Base-by-base conservation (phyloP, 2,888 invertebrate genomes). In the Caenorhabditis sp. region DNA sequence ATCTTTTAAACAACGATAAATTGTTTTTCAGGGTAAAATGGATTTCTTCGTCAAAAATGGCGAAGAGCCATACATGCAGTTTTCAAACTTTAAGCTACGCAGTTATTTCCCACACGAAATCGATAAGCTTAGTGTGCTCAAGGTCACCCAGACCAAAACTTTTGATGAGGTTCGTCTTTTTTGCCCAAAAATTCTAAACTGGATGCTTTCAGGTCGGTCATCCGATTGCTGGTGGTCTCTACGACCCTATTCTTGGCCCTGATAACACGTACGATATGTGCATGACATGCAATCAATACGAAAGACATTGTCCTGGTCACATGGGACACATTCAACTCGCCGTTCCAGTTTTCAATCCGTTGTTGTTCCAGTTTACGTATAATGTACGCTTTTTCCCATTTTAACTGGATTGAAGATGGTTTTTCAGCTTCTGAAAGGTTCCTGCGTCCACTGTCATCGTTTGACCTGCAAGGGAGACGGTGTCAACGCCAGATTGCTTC, bases 291-390 rank as follows among this genome's bases (percentile, higher is more conserved):
- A 84, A 80, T 61, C 87, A 87, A 60, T 83, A 80, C 67, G 85
- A 84, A n/a, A 53, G 74, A 51, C 68, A 85, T 67, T 87, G 87
- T 69, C 87, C 87, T 22, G 85, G 99, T 0, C 99, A 99, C 93
- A 95, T 96, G 92, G 98, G 98, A 0, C 96, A 97, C 91, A 97
- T 99, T 83, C 95, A 95, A 85, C 93, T 99, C 0, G 96, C 96
- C 0, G 93, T 97, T 13, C 95, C 96, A 0, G 95, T 96, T 0
- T 95, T 96, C 74, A 98, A 98, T 93, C 98, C 98, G 0, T 91
- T 98, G 58, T 96, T 96, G 90, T 95, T 95, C 83, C 95, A 95
- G 90, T 94, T 94, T 35, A 93, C 97, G 20, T 95, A 89, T 93
- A 94, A 91, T 92, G 94, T 94, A 90, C 90, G 87, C 70, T 9